Evolutionary conservation across 1,140 invertebrate species (phyloP).

Genomic region (Phthorimaea operculella): DNA sequence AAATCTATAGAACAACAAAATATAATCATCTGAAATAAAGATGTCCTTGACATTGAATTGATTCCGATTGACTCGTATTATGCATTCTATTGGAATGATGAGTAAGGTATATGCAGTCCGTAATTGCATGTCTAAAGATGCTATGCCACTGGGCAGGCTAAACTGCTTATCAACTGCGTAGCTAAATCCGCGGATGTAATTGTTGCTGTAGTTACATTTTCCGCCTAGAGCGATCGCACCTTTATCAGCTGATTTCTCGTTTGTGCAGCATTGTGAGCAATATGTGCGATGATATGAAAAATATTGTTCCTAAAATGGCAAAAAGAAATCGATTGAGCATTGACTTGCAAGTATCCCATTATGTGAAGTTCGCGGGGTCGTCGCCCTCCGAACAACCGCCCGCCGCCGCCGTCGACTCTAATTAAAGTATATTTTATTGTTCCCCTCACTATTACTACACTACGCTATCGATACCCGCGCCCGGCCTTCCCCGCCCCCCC

Average conservation of each 20-base stretch:
- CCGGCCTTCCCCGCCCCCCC: constrained; percentile 26
- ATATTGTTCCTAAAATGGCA: background rate
- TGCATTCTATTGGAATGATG: background rate
- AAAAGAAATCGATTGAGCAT: background rate
- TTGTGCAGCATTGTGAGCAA: background rate
- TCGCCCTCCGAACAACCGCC: constrained; percentile 39
- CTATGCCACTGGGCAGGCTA: too few relatives aligned
- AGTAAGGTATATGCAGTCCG: too few relatives aligned
- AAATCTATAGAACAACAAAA: too few relatives aligned
- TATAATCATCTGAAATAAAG: too few relatives aligned
- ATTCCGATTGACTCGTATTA: background rate
- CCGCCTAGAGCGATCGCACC: too few relatives aligned
- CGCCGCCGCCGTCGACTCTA: constrained; percentile 40
- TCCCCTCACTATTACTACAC: constrained; percentile 33
- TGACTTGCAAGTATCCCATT: constrained; percentile 5
- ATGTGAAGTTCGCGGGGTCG: constrained; percentile 29
- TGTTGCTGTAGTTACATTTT: too few relatives aligned
- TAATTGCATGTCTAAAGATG: too few relatives aligned
- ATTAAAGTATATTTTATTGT: constrained; percentile 66
- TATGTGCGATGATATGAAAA: too few relatives aligned
- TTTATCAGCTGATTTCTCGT: too few relatives aligned
- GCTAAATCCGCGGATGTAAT: too few relatives aligned
- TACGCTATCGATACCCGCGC: constrained; percentile 31
- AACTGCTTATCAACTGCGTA: too few relatives aligned
- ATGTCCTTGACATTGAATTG: constrained; percentile 1